Evolutionary conservation across 2,797 vertebrate genomes (phyloP).

Genomic region (Carapus acus): DNA sequence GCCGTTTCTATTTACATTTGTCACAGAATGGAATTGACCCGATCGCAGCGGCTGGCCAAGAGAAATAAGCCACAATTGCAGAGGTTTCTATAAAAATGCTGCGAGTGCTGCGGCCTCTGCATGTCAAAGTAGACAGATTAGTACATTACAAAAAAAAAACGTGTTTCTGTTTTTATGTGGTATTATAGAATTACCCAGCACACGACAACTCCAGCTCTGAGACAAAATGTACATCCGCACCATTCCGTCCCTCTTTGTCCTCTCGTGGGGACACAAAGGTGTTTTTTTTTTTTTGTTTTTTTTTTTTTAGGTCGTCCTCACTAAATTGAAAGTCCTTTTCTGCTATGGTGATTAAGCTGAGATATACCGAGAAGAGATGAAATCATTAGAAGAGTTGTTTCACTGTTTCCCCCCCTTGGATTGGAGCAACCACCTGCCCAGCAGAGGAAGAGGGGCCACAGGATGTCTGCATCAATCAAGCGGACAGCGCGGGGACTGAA

Average conservation of each 20-base stretch:
- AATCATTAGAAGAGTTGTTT: not conserved
- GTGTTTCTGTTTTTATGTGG: conserved; percentile 9
- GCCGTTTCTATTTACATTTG: conserved; percentile 33
- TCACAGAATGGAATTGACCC: conserved; percentile 39
- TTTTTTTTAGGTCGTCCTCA: conserved; percentile 11
- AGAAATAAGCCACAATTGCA: conserved; percentile 41
- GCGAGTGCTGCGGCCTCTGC: conserved; percentile 16
- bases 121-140: conserved; percentile 33
- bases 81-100: conserved; percentile 50
- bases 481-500: conserved; percentile 58
- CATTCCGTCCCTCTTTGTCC: not conserved
- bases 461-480: conserved; percentile 63
- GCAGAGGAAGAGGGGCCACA: conserved; percentile 44
- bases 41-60: conserved; percentile 26
- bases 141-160: conserved; percentile 20
- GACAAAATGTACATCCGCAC: not conserved
- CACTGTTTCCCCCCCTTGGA: conserved; percentile 9
- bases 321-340: no score
- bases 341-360: no score
- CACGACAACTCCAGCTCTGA: conserved; percentile 3
- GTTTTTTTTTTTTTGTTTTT: no score
- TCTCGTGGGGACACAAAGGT: no score
- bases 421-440: conserved; percentile 50
- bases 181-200: conserved; percentile 12
- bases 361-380: conserved; percentile 20